Evolutionary conservation across 2,797 vertebrate genomes (phyloP).

Genomic region (Acanthurus lineatus): DNA sequence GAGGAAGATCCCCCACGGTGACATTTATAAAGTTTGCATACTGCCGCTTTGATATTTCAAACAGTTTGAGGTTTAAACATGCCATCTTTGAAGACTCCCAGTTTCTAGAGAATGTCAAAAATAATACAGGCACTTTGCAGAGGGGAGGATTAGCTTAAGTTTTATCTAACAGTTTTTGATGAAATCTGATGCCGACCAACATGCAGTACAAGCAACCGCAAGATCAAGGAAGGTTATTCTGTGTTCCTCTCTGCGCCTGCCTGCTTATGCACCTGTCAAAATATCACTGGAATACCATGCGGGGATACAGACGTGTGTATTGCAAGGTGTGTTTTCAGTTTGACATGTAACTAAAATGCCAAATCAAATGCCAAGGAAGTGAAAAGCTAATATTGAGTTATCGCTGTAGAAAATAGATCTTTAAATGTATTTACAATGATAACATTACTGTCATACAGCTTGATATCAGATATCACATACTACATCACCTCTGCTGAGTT

Average conservation of each 20-base stretch:
- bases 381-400: neutral
- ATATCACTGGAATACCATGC: constrained; percentile 23
- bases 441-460: neutral
- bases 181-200: constrained; percentile 62
- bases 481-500: neutral
- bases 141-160: constrained; percentile 68
- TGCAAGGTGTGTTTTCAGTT: constrained; percentile 6
- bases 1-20: constrained; percentile 78
- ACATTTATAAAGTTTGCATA: constrained; percentile 85
- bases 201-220: constrained; percentile 43
- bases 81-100: constrained; percentile 76
- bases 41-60: constrained; percentile 84
- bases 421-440: neutral
- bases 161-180: constrained; percentile 72
- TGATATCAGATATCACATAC: neutral
- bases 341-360: constrained; percentile 2
- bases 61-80: constrained; percentile 80
- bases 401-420: neutral
- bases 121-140: constrained; percentile 78
- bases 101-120: constrained; percentile 80
- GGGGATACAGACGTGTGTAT: neutral
- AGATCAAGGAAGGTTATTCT: constrained; percentile 37
- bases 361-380: neutral
- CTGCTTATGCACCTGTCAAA: constrained; percentile 28
- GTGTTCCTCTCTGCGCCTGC: constrained; percentile 29